These are phyloP conservation scores for Xenus cinereus DNA, from an alignment of 2,113 vertebrate genomes.

Conservation along the genomic window DNA sequence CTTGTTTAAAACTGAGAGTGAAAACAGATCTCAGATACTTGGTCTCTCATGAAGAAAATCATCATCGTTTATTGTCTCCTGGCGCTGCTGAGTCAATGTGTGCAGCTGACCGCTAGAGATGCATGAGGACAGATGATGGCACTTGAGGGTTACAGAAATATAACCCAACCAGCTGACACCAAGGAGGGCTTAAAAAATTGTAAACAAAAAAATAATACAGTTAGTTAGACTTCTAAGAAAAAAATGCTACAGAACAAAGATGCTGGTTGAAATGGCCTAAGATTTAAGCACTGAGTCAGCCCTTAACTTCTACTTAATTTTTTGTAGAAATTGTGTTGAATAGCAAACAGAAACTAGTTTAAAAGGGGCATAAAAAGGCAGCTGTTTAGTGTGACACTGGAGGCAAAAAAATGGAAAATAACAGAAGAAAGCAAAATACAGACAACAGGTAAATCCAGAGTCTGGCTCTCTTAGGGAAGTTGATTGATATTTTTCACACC, in stretches of 20 bases:
- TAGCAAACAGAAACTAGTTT: not conserved
- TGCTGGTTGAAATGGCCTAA: not conserved
- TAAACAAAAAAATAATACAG: not conserved
- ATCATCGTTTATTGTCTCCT: not conserved
- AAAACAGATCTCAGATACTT: not conserved
- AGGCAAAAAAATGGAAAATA: not conserved
- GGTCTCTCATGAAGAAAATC: not conserved
- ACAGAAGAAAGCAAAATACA: not conserved
- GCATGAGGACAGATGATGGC: not conserved
- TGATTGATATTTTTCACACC: not conserved
- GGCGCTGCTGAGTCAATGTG: not conserved
- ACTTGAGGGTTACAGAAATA: not conserved
- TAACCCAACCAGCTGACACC: not conserved
- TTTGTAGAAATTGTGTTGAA: not conserved
- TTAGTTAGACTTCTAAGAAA: not conserved
- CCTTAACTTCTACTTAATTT: not conserved
- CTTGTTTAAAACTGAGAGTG: not conserved
- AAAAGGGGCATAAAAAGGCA: not conserved
- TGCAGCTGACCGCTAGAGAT: not conserved
- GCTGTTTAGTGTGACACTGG: not conserved
- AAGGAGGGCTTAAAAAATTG: not conserved
- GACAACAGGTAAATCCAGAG: not conserved
- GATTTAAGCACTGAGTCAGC: not conserved
- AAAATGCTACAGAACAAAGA: not conserved
- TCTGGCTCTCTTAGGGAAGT: not conserved